Base-by-base conservation (phyloP, 2,113 vertebrate genomes). In the Bufo gargarizans region DNA sequence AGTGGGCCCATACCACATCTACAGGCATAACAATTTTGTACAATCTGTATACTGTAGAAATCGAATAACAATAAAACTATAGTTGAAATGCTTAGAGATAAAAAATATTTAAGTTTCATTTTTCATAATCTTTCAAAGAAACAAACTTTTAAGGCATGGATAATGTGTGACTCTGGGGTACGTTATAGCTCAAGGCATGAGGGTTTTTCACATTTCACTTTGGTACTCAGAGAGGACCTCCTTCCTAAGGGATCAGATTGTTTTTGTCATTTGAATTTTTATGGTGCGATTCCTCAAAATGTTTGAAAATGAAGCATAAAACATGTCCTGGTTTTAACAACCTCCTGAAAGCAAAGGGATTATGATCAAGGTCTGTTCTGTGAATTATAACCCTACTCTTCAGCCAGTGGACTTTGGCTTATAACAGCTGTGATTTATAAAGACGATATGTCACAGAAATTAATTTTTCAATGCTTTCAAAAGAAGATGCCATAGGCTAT, bases 221-320 rank as follows among this genome's bases (percentile, higher is more conserved):
- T 59, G 82, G n/a, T 71, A 22, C 63, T 84, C 49, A 55, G 63
- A 83, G 56, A 74, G 69, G n/a, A 58, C 50, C 47, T 85, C 67
- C 65, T 47, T 33, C 53, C 72, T 50, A 20, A 76, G 71, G 69
- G 84, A 74, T 85, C 84, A 59, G 71, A 85, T 85, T 85, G 71
- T 85, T 85, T 85, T 74, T 85, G 84, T 74, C 55, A 76, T 76
- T 85, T 85, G 69, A 85, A 74, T 74, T 85, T 76, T 85, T 76
- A 76, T 85, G 69, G 84, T 56, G 63, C 33, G 45, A 76, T 85
- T 85, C 63, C 69, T 85, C 84, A 85, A 76, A 74, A 50, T 84
- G 55, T 85, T 85, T 85, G 67, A 76, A 85, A 85, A 85, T 74
- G 69, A 76, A 85, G 69, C 71, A 76, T 85, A 85, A 85, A 85